Percentiles rank a stretch among this genome's conserved stretches.
Conservation (phyloP, 2,113 vertebrate species). For the Ramphastos sulfuratus region DNA sequence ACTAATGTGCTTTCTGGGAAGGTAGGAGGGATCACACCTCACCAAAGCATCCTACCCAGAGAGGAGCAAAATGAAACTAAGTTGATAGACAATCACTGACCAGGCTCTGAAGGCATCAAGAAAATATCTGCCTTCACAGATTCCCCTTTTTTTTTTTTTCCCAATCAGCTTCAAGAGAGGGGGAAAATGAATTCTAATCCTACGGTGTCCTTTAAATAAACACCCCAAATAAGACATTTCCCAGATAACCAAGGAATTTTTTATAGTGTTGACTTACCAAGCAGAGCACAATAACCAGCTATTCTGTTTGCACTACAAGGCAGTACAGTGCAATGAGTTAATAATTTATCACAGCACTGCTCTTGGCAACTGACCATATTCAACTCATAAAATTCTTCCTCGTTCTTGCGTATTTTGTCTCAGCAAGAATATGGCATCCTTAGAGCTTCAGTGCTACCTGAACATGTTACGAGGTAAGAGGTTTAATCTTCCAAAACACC, state of each 20-base stretch:
- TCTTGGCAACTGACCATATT: slow-evolving; percentile 43
- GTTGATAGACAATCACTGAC: accelerated
- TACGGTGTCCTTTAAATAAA: slow-evolving; percentile 3
- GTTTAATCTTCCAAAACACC: slow-evolving; percentile 7
- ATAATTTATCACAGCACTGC: slow-evolving; percentile 59
- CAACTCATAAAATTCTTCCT: slow-evolving; percentile 44
- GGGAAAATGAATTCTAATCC: background rate
- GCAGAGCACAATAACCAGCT: slow-evolving; percentile 57
- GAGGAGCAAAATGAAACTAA: background rate
- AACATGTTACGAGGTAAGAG: background rate
- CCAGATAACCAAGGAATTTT: slow-evolving; percentile 64
- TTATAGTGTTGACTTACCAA: slow-evolving; percentile 61
- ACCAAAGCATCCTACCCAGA: background rate
- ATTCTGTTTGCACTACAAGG: slow-evolving; percentile 42
- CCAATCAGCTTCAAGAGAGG: background rate
- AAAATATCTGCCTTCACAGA: accelerated
- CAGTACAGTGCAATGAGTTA: slow-evolving; percentile 64
- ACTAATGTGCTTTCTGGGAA: accelerated
- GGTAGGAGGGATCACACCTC: background rate
- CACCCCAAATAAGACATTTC: slow-evolving; percentile 40
- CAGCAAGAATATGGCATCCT: background rate
- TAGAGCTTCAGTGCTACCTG: background rate
- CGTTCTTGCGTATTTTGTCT: slow-evolving; percentile 15
- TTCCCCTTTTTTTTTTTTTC: background rate
- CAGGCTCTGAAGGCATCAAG: background rate